phyloP scores from a whole-genome alignment of 2,113 vertebrate genomes.

The Muscicapa adusta region DNA sequence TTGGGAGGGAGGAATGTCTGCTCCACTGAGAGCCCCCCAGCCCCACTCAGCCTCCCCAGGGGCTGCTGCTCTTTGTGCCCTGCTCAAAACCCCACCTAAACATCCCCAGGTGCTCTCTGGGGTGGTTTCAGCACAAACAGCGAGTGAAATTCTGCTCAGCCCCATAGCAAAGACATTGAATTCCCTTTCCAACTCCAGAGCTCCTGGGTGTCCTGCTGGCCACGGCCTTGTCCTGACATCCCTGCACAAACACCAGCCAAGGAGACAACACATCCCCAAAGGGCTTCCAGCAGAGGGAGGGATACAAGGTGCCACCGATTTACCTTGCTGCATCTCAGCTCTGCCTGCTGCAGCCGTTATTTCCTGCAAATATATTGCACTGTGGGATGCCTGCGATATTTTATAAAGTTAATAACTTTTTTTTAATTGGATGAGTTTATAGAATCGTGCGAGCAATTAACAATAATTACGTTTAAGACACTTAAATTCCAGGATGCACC shows the following conservation, averaged over 20 bases:
- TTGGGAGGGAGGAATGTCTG: background rate
- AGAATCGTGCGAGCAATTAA: conserved; percentile 77
- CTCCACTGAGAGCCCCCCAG: background rate
- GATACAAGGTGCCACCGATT: background rate
- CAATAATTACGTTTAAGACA: conserved; percentile 80
- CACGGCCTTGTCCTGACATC: accelerated
- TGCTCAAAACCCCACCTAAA: too few species aligned
- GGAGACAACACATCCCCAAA: accelerated
- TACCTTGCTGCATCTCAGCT: conserved; percentile 54
- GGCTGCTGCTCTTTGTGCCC: background rate
- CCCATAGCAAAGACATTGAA: accelerated
- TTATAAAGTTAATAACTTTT: conserved; percentile 84
- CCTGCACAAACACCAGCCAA: accelerated
- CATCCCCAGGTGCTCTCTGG: accelerated
- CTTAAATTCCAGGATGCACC: conserved; percentile 75
- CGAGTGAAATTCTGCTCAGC: accelerated
- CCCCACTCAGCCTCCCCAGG: background rate
- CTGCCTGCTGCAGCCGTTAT: conserved; percentile 60
- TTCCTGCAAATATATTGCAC: conserved; percentile 69
- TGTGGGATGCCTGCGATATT: conserved; percentile 75
- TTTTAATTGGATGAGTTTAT: conserved; percentile 81
- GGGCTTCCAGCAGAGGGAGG: background rate
- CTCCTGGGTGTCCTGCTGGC: background rate
- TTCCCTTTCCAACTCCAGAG: background rate
- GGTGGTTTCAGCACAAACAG: background rate